Percentiles rank a stretch among this genome's conserved stretches.
Evolutionary conservation across 2,113 vertebrate species (phyloP).

Genomic region (Cinclus cinclus): DNA sequence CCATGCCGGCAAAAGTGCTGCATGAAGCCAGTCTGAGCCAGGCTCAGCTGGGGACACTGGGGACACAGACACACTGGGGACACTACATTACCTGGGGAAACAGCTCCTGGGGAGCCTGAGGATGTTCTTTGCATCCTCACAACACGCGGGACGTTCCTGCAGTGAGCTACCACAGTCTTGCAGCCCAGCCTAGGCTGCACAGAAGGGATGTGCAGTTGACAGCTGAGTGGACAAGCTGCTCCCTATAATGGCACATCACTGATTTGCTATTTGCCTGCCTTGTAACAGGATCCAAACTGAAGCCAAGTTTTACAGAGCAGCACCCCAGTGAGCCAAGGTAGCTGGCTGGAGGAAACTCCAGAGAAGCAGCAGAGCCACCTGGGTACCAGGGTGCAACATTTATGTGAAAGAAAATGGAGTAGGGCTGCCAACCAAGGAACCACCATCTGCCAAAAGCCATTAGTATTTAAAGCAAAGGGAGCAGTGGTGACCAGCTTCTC

Average conservation of each 20-base stretch:
- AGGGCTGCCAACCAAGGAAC: neutral
- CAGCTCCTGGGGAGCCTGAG: neutral
- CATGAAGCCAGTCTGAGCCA: accelerated
- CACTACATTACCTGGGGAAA: neutral
- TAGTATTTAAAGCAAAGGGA: neutral
- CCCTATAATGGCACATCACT: accelerated
- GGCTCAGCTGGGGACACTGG: neutral
- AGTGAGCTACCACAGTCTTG: neutral
- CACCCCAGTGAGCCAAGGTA: neutral
- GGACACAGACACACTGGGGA: neutral
- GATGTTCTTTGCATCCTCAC: neutral
- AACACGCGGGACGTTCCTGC: neutral
- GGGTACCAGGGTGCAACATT: neutral
- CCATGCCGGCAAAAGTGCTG: neutral
- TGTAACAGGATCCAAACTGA: neutral
- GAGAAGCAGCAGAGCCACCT: neutral
- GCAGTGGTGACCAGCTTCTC: neutral
- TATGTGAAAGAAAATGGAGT: neutral
- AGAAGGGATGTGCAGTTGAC: neutral
- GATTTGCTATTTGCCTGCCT: neutral
- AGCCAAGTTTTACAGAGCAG: neutral
- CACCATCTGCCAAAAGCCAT: neutral
- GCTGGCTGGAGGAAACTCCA: neutral
- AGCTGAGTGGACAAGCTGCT: neutral
- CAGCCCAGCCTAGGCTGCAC: neutral